These are phyloP conservation scores for Nestor notabilis DNA, from an alignment of 2,113 vertebrate species.

Conservation along the genomic window DNA sequence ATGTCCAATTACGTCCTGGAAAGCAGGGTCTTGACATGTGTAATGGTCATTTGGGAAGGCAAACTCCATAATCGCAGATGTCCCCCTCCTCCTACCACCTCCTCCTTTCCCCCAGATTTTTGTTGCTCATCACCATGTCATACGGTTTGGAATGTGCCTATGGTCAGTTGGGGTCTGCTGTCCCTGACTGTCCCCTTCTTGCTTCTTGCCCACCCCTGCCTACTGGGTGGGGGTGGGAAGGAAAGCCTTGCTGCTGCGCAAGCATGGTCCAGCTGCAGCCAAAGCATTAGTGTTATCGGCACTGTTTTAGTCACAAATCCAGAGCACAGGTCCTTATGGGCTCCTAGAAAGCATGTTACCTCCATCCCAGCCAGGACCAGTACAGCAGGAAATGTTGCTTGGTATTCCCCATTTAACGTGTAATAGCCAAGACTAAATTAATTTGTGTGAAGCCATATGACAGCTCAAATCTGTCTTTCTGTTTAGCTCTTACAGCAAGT, in stretches of 20 bases:
- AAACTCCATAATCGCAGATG: not conserved
- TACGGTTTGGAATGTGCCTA: not conserved
- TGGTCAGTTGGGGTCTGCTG: not conserved
- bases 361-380: not conserved
- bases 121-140: not conserved
- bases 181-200: not conserved
- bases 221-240: not conserved
- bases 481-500: not conserved
- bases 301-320: not conserved
- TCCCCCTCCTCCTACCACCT: not conserved
- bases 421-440: not conserved
- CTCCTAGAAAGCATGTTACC: not conserved
- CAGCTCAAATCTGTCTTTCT: not conserved
- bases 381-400: not conserved
- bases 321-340: not conserved
- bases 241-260: not conserved
- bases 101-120: not conserved
- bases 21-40: not conserved
- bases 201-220: not conserved
- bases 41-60: not conserved
- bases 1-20: not conserved
- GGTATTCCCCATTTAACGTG: not conserved
- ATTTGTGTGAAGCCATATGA: not conserved
- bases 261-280: not conserved
- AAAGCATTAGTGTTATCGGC: not conserved